Evolutionary conservation across 1,140 invertebrate species (phyloP).

Genomic region (Galleria mellonella): DNA sequence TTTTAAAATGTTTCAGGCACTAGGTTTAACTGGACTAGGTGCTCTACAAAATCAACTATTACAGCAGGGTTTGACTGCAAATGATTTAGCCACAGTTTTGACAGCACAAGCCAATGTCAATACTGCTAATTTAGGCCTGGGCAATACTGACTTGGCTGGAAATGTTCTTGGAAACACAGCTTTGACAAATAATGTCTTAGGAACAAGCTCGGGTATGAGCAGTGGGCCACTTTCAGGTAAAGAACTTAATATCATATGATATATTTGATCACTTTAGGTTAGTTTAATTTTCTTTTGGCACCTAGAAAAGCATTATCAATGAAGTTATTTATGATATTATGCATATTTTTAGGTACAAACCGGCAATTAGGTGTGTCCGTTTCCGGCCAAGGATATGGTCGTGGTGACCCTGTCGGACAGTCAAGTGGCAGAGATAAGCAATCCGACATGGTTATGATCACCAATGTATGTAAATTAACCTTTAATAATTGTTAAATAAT

Average conservation of each 20-base stretch:
- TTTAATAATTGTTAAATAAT: too few species aligned
- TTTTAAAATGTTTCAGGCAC: slow-evolving; percentile 37
- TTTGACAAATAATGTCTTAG: slow-evolving; percentile 35
- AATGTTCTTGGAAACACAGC: slow-evolving; percentile 34
- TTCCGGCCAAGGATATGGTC: slow-evolving; percentile 39
- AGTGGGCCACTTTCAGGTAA: slow-evolving; percentile 56
- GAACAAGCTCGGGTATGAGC: slow-evolving; percentile 31
- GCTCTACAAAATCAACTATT: slow-evolving; percentile 74
- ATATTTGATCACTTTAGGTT: too few species aligned
- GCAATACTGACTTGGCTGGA: slow-evolving; percentile 23
- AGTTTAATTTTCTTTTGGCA: too few species aligned
- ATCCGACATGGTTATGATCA: slow-evolving; percentile 63
- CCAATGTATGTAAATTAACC: slow-evolving; percentile 50
- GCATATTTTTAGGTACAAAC: slow-evolving; percentile 25
- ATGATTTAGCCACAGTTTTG: slow-evolving; percentile 54
- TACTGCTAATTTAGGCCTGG: slow-evolving; percentile 30
- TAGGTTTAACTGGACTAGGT: slow-evolving; percentile 66
- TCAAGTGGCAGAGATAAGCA: slow-evolving; percentile 36
- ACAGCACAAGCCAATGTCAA: slow-evolving; percentile 43
- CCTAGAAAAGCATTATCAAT: too few species aligned
- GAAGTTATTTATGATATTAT: background rate
- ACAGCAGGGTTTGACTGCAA: slow-evolving; percentile 66
- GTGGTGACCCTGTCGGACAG: slow-evolving; percentile 23
- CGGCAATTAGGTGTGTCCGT: slow-evolving; percentile 40
- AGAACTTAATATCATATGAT: too few species aligned